Evolutionary conservation across 2,113 vertebrate species (phyloP).

Genomic region (Willisornis vidua): DNA sequence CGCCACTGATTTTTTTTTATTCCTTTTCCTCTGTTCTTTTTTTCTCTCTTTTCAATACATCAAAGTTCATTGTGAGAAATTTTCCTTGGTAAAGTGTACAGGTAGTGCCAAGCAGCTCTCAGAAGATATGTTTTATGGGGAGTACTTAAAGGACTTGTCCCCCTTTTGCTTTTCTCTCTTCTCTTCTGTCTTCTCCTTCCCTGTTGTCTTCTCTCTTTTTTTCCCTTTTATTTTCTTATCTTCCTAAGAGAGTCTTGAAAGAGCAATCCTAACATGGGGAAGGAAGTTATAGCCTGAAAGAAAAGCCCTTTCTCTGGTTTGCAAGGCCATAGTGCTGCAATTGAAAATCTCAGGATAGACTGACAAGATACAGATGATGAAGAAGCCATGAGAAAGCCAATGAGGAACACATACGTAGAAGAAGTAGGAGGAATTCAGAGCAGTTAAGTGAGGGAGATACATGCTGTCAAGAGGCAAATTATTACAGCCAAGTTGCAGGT

Average conservation of each 20-base stretch:
- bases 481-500: neutral
- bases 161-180: neutral
- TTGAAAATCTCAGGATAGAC: neutral
- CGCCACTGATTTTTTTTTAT: neutral
- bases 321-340: neutral
- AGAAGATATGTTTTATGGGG: neutral
- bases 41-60: neutral
- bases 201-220: no score
- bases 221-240: neutral
- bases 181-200: neutral
- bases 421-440: neutral
- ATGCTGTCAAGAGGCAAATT: neutral
- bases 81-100: neutral
- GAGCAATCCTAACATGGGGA: neutral
- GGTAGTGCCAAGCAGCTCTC: neutral
- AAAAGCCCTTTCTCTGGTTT: neutral
- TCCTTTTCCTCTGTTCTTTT: neutral
- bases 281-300: neutral
- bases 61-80: neutral
- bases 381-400: neutral
- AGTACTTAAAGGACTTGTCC: neutral
- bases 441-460: neutral
- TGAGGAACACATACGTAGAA: neutral
- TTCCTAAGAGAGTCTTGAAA: neutral
- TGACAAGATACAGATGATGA: neutral